A percentile compares a stretch with the other conserved stretches of the same genome.
Conservation (phyloP, 2,797 vertebrate species). For the Numenius phaeopus region DNA sequence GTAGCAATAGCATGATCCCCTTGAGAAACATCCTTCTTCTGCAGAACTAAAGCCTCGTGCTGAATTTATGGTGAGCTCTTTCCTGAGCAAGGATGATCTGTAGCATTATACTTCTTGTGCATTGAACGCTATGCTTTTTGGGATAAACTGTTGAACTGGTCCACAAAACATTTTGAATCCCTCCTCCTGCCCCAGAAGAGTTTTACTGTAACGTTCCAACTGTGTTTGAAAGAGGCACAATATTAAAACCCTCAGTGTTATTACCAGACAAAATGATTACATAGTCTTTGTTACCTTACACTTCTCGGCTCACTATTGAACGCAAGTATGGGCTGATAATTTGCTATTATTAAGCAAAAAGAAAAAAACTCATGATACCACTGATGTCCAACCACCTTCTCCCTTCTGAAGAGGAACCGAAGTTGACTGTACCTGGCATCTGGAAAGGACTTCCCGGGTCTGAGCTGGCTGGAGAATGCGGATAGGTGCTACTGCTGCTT, state of each 20-base stretch:
- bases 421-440: slow-evolving; percentile 89
- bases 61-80: background rate
- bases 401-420: background rate
- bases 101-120: background rate
- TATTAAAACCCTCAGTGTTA: background rate
- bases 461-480: slow-evolving; percentile 95
- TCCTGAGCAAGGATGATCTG: background rate
- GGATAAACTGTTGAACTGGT: background rate
- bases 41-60: background rate
- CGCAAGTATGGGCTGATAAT: background rate
- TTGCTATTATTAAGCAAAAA: background rate
- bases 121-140: background rate
- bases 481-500: slow-evolving; percentile 92
- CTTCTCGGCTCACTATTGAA: background rate
- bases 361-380: background rate
- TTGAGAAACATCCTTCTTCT: slow-evolving; percentile 36
- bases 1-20: background rate
- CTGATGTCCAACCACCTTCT: background rate
- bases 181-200: background rate
- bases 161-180: background rate
- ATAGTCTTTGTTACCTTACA: background rate
- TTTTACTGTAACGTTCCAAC: background rate
- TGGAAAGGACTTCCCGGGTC: slow-evolving; percentile 98
- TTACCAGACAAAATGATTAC: background rate
- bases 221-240: background rate